These are phyloP conservation scores for Psammodynastes pulverulentus DNA, from an alignment of 2,113 vertebrate genomes.

Conservation along the genomic window DNA sequence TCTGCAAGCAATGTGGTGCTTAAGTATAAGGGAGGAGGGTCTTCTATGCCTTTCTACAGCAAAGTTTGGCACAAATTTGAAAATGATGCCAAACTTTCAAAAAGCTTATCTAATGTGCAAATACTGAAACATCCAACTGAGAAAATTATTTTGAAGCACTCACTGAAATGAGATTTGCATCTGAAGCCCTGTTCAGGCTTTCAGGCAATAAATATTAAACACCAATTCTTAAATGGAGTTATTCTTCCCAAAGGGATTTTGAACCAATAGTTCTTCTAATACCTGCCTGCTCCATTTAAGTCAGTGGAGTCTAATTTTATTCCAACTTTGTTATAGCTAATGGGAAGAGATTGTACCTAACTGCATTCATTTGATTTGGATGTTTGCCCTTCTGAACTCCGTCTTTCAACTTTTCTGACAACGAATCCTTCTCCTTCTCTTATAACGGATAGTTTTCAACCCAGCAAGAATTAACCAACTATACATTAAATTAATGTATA, in stretches of 20 bases:
- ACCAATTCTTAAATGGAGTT: background rate
- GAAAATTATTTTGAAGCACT: background rate
- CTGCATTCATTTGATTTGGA: background rate
- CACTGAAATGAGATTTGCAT: background rate
- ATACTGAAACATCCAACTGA: background rate
- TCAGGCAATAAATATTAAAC: background rate
- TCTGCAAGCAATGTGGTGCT: background rate
- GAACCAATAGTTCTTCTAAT: background rate
- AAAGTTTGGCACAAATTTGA: background rate
- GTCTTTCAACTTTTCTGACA: background rate
- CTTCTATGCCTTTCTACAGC: background rate
- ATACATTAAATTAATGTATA: background rate
- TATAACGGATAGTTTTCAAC: background rate
- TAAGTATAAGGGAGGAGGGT: background rate
- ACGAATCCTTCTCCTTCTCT: background rate
- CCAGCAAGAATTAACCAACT: background rate
- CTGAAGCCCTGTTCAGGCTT: background rate
- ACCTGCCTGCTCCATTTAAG: background rate
- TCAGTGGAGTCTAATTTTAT: background rate
- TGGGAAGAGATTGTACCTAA: background rate
- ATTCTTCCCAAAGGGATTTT: background rate
- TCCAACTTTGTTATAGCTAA: background rate
- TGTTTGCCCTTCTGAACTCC: background rate
- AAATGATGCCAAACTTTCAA: background rate
- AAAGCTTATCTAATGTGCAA: background rate